These are phyloP conservation scores for Leptoteleia sp. DNA, from an alignment of 1,140 invertebrate species.

Conservation along the genomic window DNA sequence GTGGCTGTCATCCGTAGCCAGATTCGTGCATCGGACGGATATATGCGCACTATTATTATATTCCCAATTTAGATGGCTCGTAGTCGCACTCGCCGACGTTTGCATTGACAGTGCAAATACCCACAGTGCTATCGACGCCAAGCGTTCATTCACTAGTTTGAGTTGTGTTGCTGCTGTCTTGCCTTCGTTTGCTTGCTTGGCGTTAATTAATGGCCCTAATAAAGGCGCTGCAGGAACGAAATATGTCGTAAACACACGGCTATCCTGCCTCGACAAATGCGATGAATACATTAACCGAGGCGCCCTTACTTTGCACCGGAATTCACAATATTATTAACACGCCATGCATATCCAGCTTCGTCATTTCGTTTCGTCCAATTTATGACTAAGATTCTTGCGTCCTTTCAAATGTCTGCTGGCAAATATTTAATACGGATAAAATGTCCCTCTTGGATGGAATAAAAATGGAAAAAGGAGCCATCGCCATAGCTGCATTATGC, in stretches of 20 bases:
- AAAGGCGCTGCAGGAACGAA: slow-evolving; percentile 56
- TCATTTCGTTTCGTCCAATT: slow-evolving; percentile 37
- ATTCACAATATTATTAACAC: slow-evolving; percentile 52
- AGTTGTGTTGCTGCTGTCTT: slow-evolving; percentile 58
- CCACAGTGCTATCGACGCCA: slow-evolving; percentile 49
- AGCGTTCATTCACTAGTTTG: slow-evolving; percentile 60
- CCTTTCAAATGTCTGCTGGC: slow-evolving; percentile 18
- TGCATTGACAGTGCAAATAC: slow-evolving; percentile 60
- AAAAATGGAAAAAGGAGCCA: slow-evolving; percentile 5
- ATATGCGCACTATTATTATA: slow-evolving; percentile 62
- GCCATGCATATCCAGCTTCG: slow-evolving; percentile 24
- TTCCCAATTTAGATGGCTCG: slow-evolving; percentile 52
- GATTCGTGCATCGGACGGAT: slow-evolving; percentile 54
- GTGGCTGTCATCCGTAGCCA: slow-evolving; percentile 12
- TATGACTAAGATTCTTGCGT: slow-evolving; percentile 1
- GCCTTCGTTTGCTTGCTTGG: slow-evolving; percentile 63
- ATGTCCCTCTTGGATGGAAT: slow-evolving; percentile 6
- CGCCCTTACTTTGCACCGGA: slow-evolving; percentile 18
- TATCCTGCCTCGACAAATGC: slow-evolving; percentile 45
- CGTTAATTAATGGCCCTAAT: slow-evolving; percentile 63
- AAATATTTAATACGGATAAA: slow-evolving; percentile 42
- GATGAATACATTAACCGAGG: slow-evolving; percentile 48
- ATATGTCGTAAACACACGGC: slow-evolving; percentile 62
- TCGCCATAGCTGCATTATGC: slow-evolving; percentile 8
- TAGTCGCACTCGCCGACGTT: slow-evolving; percentile 44